Evolutionary conservation across 2,113 vertebrate genomes (phyloP), one percentile per base, ranked within the genome.

Genomic region (Onychostruthus taczanowskii): DNA sequence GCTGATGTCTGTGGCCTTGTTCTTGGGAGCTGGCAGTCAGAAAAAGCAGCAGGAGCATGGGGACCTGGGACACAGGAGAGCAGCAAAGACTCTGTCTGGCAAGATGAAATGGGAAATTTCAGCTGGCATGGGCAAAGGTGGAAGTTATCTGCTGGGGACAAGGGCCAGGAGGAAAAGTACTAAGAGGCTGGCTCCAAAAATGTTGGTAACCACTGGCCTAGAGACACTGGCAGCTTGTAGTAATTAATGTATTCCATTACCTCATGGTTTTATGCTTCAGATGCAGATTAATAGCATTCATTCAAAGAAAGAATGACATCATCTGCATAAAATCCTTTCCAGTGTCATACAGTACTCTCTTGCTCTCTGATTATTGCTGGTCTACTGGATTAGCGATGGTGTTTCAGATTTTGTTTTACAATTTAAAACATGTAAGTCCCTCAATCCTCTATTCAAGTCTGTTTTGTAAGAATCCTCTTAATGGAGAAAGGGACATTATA

Each of bases 271-370:
- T 88, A 93, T 37, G 61, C 79, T 88, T 96, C 79, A 86, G 63
- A 95, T 94, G 76, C 83, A 93, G 92, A 96, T 93, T 96, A 95
- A 96, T 68, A 96, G 52, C 49, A 75, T 64, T 90, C 92, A 83
- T 94, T 93, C 90, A 91, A 92, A 96, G 82, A 47, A 59, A 90
- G 88, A 93, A 70, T 97, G 68, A 96, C 85, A 95, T 97, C 90
- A 95, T 90, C 87, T 70, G 68, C 90, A 86, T 74, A 84, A 95
- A 96, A 93, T 95, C 90, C 75, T 90, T 94, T 62, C 85, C 75
- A 88, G 47, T 93, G 87, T 94, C 79, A 92, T 84, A 77, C 59
- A 80, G 55, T 63, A 70, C 83, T 80, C 83, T 88, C 66, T 67
- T 62, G 47, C 56, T 95, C 82, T 93, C 81, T 91, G 82, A 93